Evolutionary conservation across 2,113 vertebrate species (phyloP).

Genomic region (Struthio camelus): DNA sequence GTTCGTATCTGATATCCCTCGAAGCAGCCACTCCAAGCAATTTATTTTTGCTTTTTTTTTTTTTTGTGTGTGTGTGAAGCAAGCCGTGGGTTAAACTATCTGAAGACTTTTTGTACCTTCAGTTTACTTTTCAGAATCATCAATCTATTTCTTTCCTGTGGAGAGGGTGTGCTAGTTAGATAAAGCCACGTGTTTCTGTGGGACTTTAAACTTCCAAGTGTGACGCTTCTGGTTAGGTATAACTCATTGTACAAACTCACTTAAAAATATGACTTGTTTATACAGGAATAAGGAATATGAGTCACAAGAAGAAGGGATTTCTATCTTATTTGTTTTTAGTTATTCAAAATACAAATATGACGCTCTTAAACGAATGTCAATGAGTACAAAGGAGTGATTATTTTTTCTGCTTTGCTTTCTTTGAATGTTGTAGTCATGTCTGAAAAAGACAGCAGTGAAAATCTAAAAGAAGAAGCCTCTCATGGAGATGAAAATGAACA

Average conservation of each 20-base stretch:
- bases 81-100: background rate
- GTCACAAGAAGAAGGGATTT: background rate
- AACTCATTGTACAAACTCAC: background rate
- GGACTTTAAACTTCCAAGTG: conserved; percentile 45
- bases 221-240: background rate
- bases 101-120: background rate
- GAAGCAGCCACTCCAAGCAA: background rate
- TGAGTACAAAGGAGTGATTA: background rate
- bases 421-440: conserved; percentile 72
- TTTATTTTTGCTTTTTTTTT: background rate
- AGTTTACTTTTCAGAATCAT: background rate
- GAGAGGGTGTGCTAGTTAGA: background rate
- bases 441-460: conserved; percentile 54
- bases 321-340: background rate
- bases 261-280: background rate
- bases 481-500: background rate
- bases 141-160: background rate
- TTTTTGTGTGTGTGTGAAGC: background rate
- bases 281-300: background rate
- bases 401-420: conserved; percentile 20
- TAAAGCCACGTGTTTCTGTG: background rate
- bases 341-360: background rate
- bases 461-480: background rate
- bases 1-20: accelerated
- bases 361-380: background rate